phyloP scores from a whole-genome alignment of 2,113 vertebrate genomes.

The Aspidoscelis tigris region DNA sequence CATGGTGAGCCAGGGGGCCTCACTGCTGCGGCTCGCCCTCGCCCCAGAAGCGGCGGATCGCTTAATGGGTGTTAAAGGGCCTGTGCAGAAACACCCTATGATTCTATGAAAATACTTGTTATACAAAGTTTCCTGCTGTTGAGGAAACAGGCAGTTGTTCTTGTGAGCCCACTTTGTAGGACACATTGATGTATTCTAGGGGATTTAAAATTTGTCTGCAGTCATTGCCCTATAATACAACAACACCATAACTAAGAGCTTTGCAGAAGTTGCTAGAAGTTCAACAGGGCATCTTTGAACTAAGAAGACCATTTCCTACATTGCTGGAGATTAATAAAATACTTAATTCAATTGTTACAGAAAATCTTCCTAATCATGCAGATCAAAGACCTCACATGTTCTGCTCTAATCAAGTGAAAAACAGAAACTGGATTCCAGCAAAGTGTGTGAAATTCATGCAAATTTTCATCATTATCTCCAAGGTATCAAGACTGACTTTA shows the following conservation, averaged over 20 bases:
- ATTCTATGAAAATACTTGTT: no score
- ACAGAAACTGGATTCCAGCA: not conserved
- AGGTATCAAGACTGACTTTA: not conserved
- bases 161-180: no score
- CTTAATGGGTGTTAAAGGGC: no score
- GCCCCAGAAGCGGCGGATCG: no score
- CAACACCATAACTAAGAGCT: not conserved
- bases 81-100: no score
- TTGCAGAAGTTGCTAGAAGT: not conserved
- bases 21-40: no score
- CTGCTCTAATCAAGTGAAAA: not conserved
- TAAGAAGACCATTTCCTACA: constrained; percentile 8
- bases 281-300: not conserved
- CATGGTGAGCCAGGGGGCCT: no score
- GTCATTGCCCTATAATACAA: not conserved
- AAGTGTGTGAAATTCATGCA: constrained; percentile 21
- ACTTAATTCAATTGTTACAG: constrained; percentile 33
- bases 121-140: no score
- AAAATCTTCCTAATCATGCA: constrained; percentile 10
- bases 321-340: constrained; percentile 13
- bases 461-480: not conserved
- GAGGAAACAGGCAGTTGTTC: no score
- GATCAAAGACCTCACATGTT: constrained; percentile 18
- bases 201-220: not conserved
- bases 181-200: not conserved